Conservation (phyloP, 2,113 vertebrate species). For the Corythaeola cristata region DNA sequence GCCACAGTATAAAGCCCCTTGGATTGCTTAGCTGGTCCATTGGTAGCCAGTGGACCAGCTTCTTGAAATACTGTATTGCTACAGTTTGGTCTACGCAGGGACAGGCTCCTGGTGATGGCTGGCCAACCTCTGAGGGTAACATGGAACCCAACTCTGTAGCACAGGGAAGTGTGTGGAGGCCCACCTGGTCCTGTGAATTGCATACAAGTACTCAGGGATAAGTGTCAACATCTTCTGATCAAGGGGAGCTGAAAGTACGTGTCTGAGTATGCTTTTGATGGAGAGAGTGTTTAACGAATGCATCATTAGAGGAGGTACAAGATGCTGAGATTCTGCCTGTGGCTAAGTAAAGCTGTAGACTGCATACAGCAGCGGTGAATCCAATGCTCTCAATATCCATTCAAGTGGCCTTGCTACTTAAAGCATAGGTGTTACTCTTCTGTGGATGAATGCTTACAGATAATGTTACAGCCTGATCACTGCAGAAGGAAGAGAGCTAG, state of each 20-base stretch:
- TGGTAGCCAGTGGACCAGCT: background rate
- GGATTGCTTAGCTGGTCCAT: background rate
- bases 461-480: background rate
- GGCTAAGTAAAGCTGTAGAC: background rate
- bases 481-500: background rate
- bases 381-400: background rate
- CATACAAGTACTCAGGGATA: background rate
- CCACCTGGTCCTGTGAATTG: background rate
- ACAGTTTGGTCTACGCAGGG: accelerated
- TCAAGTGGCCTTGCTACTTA: background rate
- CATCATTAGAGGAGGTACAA: background rate
- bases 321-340: background rate
- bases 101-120: background rate
- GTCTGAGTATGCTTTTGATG: background rate
- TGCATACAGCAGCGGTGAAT: background rate
- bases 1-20: background rate
- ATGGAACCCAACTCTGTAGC: background rate
- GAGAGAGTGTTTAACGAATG: background rate
- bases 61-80: background rate
- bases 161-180: background rate
- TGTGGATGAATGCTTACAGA: background rate
- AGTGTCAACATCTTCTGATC: background rate
- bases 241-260: background rate
- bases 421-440: background rate
- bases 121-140: background rate